Evolutionary conservation across 2,888 invertebrate genomes (phyloP).

Genomic region (Napeogenes sylphis): DNA sequence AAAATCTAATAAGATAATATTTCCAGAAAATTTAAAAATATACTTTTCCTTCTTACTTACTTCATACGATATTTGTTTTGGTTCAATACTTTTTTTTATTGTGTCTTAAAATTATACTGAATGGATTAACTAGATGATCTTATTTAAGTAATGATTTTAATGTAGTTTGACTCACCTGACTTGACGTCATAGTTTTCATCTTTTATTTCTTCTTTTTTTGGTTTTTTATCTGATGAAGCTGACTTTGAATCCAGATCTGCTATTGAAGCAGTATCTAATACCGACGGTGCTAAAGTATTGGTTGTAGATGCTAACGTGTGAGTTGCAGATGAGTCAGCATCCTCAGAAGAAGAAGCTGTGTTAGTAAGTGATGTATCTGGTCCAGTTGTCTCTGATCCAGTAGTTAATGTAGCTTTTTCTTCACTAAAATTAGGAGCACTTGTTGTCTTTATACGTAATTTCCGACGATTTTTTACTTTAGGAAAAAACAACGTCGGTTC

Average conservation of each 20-base stretch:
- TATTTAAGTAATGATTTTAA: background rate
- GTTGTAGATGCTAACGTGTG: constrained; percentile 22
- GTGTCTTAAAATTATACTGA: background rate
- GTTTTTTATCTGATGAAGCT: constrained; percentile 28
- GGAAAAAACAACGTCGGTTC: constrained; percentile 66
- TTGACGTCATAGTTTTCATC: background rate
- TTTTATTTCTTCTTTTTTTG: constrained; percentile 20
- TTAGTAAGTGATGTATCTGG: constrained; percentile 2
- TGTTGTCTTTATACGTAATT: constrained; percentile 38
- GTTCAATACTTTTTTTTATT: too few relatives aligned
- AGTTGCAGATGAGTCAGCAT: constrained; percentile 5
- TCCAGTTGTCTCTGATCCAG: constrained; percentile 10
- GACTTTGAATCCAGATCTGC: constrained; percentile 31
- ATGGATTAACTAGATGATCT: background rate
- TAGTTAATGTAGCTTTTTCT: constrained; percentile 13
- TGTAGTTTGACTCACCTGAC: background rate
- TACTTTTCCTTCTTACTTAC: too few relatives aligned
- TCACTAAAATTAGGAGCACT: constrained; percentile 21
- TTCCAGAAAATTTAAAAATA: background rate
- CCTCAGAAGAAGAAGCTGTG: background rate
- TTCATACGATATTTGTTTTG: too few relatives aligned
- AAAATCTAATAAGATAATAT: background rate
- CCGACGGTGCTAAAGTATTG: constrained; percentile 27
- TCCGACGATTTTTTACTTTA: constrained; percentile 50
- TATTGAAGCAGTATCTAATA: constrained; percentile 21